Evolutionary conservation across 2,113 vertebrate species (phyloP), one percentile per base, ranked within the genome.

Genomic region (Phrynosoma platyrhinos): DNA sequence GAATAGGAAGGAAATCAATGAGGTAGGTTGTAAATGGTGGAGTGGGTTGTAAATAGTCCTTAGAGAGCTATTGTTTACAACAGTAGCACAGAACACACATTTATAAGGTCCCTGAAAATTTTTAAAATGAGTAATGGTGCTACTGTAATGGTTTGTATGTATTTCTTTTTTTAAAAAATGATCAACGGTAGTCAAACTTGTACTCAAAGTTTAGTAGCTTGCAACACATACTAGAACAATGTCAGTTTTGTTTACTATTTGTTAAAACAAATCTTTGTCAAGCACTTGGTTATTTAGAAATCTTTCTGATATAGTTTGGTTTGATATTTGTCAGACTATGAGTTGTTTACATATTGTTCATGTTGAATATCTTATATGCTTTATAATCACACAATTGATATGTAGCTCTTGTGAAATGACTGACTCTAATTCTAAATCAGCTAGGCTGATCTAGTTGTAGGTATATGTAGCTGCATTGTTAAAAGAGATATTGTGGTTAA

Each of bases 61-160:
- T 72, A 30, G 9, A 12, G 91, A 91, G 9, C 2, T 75, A 40
- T 0, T 84, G 18, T 91, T 85, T 64, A 87, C 83, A 84, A 58
- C 40, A 52, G 4, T 13, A 85, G 10, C 1, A 40, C 79, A 83
- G 74, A 77, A 14, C 84, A 53, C 2, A 88, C 16, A 18, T 77
- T 90, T 82, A 86, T 12, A 82, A 3, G 27, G 2, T 75, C 25
- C 76, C 53, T 90, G 2, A 71, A 87, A 83, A 90, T 84, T 32
- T 20, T 5, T 79, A 85, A 25, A 20, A 87, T 88, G 23, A 21
- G 13, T 18, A 32, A 1, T 12, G 71, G 21, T 84, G 8, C 0
- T 83, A 68, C 89, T 82, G n/a, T 47, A 47, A 47, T 47, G 47
- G 47, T 1, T 23, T 78, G 1, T 2, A 6, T 10, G 0, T 1